Conservation (phyloP, 2,797 vertebrate genomes). For the Sebastolobus alascanus region DNA sequence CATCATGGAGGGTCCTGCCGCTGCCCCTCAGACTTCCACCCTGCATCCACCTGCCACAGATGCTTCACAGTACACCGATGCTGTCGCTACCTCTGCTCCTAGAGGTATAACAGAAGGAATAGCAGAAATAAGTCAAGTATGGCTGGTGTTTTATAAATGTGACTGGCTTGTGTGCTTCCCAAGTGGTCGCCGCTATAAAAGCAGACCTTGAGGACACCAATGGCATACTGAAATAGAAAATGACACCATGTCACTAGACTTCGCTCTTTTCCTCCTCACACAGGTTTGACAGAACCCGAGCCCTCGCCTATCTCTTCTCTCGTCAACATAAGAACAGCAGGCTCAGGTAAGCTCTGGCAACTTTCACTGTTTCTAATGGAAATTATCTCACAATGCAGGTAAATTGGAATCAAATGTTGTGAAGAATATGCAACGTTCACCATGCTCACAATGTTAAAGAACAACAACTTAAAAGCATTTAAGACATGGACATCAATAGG, state of each 20-base stretch:
- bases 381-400: background rate
- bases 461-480: background rate
- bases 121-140: conserved; percentile 11
- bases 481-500: background rate
- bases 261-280: background rate
- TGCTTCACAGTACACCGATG: background rate
- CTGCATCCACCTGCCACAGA: conserved; percentile 1
- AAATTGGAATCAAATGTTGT: background rate
- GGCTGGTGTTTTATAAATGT: conserved; percentile 23
- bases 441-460: background rate
- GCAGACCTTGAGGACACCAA: background rate
- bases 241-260: background rate
- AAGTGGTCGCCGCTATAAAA: background rate
- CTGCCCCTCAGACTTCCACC: conserved; percentile 20
- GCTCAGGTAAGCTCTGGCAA: conserved; percentile 19
- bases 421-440: background rate
- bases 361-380: background rate
- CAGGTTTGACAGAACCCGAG: conserved; percentile 30
- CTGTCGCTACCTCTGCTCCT: background rate
- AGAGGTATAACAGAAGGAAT: background rate
- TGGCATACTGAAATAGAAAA: background rate
- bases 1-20: conserved; percentile 46
- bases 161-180: background rate
- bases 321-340: background rate
- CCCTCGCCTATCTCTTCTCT: background rate